phyloP scores from a whole-genome alignment of 2,113 vertebrate species.

The Anguilla japonica region DNA sequence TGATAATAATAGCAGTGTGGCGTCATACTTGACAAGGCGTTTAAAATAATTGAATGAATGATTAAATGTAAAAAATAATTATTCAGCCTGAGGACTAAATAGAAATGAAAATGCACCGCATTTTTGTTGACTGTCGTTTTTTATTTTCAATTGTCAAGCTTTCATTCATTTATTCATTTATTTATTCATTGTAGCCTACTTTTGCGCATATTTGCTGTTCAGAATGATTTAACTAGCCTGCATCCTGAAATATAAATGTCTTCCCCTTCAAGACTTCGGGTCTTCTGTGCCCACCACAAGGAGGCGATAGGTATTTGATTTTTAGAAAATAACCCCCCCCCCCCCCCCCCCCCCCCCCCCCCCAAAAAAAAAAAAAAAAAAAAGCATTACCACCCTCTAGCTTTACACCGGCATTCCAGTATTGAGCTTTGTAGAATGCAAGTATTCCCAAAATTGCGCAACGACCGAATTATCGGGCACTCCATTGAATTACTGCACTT shows the following conservation, averaged over 20 bases:
- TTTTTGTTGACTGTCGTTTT: too few relatives aligned
- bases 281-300: slow-evolving; percentile 26
- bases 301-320: slow-evolving; percentile 36
- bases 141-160: too few relatives aligned
- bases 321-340: slow-evolving; percentile 6
- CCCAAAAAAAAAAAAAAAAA: background rate
- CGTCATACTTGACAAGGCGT: too few relatives aligned
- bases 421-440: slow-evolving; percentile 1
- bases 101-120: background rate
- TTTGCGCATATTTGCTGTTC: background rate
- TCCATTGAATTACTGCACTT: background rate
- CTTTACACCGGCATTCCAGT: slow-evolving; percentile 1
- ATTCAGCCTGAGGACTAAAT: background rate
- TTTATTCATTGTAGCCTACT: too few relatives aligned
- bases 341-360: background rate
- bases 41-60: too few relatives aligned
- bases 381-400: slow-evolving; percentile 6
- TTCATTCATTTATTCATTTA: too few relatives aligned
- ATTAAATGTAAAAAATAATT: background rate
- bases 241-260: background rate
- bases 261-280: background rate
- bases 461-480: background rate
- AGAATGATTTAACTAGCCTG: background rate
- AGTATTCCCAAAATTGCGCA: slow-evolving; percentile 4
- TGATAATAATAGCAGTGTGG: too few relatives aligned